Conservation (phyloP, 2,888 invertebrate species). For the Drosophila putrida region DNA sequence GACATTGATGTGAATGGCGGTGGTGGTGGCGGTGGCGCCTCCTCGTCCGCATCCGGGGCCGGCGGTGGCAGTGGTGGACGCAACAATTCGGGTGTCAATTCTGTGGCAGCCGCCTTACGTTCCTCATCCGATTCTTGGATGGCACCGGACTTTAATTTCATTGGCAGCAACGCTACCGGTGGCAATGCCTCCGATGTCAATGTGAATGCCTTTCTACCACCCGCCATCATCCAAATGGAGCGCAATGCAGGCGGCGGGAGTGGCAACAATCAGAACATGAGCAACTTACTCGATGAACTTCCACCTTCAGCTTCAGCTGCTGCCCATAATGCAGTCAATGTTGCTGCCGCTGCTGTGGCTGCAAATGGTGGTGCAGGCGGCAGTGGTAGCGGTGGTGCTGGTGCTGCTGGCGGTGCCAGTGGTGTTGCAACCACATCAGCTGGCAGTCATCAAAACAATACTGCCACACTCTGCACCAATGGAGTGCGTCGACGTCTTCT, state of each 20-base stretch:
- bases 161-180: constrained; percentile 14
- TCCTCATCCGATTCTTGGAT: constrained; percentile 70
- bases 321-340: constrained; percentile 5
- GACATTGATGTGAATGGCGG: constrained; percentile 62
- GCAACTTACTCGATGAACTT: constrained; percentile 64
- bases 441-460: constrained; percentile 46
- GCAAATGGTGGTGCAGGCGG: constrained; percentile 1
- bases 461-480: constrained; percentile 58
- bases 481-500: constrained; percentile 71
- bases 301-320: constrained; percentile 35
- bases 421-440: constrained; percentile 7
- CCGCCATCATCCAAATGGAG: constrained; percentile 48
- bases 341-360: background rate
- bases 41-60: background rate
- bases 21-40: background rate
- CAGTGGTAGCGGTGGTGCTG: constrained; percentile 1
- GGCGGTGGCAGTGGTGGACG: constrained; percentile 21
- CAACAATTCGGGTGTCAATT: constrained; percentile 18
- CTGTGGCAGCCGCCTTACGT: constrained; percentile 51
- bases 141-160: constrained; percentile 57
- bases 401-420: constrained; percentile 6
- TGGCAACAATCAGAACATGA: constrained; percentile 50
- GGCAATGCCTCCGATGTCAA: constrained; percentile 36
- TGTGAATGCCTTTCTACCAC: constrained; percentile 54
- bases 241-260: constrained; percentile 44